phyloP scores from a whole-genome alignment of 2,113 vertebrate genomes.

The Myrmophylax atrothorax region DNA sequence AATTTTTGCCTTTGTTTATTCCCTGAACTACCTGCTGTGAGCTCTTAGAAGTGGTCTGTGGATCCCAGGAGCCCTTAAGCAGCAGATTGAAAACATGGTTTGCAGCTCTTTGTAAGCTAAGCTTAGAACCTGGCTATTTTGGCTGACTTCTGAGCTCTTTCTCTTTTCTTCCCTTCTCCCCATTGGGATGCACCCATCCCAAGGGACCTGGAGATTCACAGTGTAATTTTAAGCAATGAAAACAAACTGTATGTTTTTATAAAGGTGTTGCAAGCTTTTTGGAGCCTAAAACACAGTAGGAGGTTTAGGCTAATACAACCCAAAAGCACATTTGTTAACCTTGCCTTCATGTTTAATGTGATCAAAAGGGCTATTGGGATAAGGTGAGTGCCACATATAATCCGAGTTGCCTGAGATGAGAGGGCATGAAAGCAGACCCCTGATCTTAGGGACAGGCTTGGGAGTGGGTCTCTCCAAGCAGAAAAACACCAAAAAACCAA shows the following conservation, averaged over 20 bases:
- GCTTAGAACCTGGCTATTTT: not conserved
- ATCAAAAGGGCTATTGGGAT: not conserved
- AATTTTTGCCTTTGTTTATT: not conserved
- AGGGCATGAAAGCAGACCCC: not conserved
- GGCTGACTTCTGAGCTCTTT: not conserved
- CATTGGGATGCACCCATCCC: not conserved
- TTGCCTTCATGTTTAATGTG: not conserved
- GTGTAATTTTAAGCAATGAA: slow-evolving; percentile 1
- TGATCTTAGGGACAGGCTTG: not conserved
- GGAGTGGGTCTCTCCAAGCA: not conserved
- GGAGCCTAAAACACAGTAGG: not conserved
- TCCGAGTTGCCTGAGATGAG: not conserved
- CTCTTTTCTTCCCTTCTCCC: not conserved
- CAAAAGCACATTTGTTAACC: not conserved
- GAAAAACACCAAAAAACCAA: not conserved
- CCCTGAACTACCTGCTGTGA: not conserved
- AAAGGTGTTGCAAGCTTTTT: not conserved
- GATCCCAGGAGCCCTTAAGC: not conserved
- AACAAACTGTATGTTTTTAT: not conserved
- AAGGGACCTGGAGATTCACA: not conserved
- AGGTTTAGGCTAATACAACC: not conserved
- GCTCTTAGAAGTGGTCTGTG: not conserved
- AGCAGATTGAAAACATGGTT: not conserved
- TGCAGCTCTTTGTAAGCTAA: not conserved
- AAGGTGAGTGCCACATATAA: not conserved